Percentiles rank a stretch among this genome's conserved stretches.
Evolutionary conservation across 2,888 invertebrate genomes (phyloP).

Genomic region (Torymus auratus): DNA sequence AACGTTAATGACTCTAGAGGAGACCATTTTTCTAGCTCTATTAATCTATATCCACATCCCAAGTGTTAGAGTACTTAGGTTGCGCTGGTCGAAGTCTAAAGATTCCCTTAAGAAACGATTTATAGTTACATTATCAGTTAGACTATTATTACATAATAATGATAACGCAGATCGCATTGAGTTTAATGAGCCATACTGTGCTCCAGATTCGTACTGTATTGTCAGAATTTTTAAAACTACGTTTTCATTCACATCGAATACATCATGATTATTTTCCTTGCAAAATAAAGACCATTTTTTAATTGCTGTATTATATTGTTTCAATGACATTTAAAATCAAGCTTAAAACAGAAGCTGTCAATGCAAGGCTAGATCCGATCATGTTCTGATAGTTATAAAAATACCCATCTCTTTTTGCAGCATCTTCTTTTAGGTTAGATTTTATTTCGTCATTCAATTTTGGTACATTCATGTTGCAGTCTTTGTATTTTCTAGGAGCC

Average conservation of each 20-base stretch:
- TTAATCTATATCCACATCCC: slow-evolving; percentile 51
- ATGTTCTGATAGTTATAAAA: slow-evolving; percentile 31
- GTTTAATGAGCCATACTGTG: slow-evolving; percentile 56
- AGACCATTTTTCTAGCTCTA: slow-evolving; percentile 17
- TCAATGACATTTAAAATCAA: slow-evolving; percentile 24
- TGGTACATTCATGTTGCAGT: slow-evolving; percentile 47
- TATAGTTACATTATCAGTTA: slow-evolving; percentile 31
- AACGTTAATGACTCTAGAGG: slow-evolving; percentile 15
- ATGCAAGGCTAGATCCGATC: slow-evolving; percentile 13
- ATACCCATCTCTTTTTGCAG: slow-evolving; percentile 28
- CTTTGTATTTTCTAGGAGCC: slow-evolving; percentile 17
- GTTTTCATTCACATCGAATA: slow-evolving; percentile 3
- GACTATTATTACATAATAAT: slow-evolving; percentile 38
- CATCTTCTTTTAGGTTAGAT: slow-evolving; percentile 16
- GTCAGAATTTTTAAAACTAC: slow-evolving; percentile 53
- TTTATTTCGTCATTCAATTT: slow-evolving; percentile 39
- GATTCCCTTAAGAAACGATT: slow-evolving; percentile 56
- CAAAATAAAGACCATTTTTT: slow-evolving; percentile 61
- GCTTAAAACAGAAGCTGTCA: slow-evolving; percentile 7
- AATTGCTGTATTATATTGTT: slow-evolving; percentile 59
- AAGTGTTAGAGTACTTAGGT: slow-evolving; percentile 53
- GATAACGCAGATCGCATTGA: slow-evolving; percentile 55
- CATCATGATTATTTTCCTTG: slow-evolving; percentile 12
- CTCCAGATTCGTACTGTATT: slow-evolving; percentile 43
- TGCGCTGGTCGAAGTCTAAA: slow-evolving; percentile 44